These are phyloP conservation scores for Cotesia vestalis DNA, from an alignment of 1,140 invertebrate genomes.

Conservation along the genomic window DNA sequence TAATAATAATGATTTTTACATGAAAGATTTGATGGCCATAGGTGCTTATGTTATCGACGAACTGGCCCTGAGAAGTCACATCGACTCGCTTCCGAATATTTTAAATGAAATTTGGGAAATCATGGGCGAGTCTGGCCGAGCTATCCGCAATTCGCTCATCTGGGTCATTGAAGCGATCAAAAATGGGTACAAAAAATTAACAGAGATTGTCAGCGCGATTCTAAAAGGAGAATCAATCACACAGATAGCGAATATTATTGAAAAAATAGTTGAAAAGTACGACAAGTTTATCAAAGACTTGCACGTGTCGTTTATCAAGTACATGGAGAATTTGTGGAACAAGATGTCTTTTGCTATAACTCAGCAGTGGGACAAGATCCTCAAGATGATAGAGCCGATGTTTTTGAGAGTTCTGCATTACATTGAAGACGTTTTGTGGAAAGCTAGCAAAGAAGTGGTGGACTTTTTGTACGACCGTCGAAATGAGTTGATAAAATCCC, in stretches of 20 bases:
- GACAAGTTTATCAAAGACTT: constrained; percentile 81
- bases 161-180: constrained; percentile 81
- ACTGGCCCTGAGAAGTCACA: constrained; percentile 78
- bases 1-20: constrained; percentile 82
- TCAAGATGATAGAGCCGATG: constrained; percentile 78
- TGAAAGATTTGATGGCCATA: constrained; percentile 77
- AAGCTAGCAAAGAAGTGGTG: constrained; percentile 75
- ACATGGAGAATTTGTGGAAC: constrained; percentile 77
- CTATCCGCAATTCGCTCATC: constrained; percentile 76
- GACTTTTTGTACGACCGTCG: constrained; percentile 83
- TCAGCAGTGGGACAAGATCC: constrained; percentile 75
- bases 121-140: constrained; percentile 83
- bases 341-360: constrained; percentile 70
- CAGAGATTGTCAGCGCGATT: constrained; percentile 73
- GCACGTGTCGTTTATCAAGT: constrained; percentile 79
- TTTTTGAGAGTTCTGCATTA: constrained; percentile 80
- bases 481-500: constrained; percentile 80
- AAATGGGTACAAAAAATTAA: constrained; percentile 73
- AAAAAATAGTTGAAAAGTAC: constrained; percentile 77
- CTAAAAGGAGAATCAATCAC: constrained; percentile 77
- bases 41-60: constrained; percentile 77
- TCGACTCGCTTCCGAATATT: constrained; percentile 79
- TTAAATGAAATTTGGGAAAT: constrained; percentile 83
- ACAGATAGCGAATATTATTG: constrained; percentile 73
- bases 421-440: constrained; percentile 76